phyloP scores from a whole-genome alignment of 2,888 invertebrate genomes.

The Ganaspis brasiliensis region DNA sequence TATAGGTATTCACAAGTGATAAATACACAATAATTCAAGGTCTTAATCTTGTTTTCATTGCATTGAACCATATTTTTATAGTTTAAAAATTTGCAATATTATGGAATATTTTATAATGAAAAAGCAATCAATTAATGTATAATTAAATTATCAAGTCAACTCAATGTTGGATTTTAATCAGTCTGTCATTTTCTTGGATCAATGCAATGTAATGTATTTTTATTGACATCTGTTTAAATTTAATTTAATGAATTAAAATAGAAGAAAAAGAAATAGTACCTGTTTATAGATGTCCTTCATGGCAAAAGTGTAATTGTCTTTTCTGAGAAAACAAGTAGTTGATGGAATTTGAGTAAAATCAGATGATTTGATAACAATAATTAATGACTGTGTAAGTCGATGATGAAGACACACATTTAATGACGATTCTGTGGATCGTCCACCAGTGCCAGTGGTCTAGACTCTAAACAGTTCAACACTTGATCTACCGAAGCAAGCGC shows the following conservation, averaged over 20 bases:
- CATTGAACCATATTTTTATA: no score
- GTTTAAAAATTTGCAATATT: no score
- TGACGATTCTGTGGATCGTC: constrained; percentile 24
- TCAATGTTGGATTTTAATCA: no score
- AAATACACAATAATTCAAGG: no score
- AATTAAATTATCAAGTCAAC: no score
- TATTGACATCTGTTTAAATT: not conserved
- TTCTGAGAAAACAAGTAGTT: not conserved
- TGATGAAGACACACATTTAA: constrained; percentile 21
- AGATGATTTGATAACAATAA: constrained; percentile 13
- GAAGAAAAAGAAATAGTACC: constrained; percentile 3
- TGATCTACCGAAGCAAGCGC: constrained; percentile 35
- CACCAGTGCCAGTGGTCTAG: constrained; percentile 16
- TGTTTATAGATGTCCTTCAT: constrained; percentile 40
- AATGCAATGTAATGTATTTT: not conserved
- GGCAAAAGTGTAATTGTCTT: not conserved
- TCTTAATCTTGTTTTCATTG: no score
- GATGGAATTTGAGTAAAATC: constrained; percentile 10
- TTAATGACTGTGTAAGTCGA: not conserved
- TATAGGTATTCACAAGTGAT: no score
- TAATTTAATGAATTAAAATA: not conserved
- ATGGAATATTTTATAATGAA: no score
- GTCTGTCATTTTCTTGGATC: no score
- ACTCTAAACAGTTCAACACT: not conserved
- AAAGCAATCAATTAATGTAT: no score